Evolutionary conservation across 2,797 vertebrate genomes (phyloP), one percentile per base, ranked within the genome.

Genomic region (Neoniphon sammara): DNA sequence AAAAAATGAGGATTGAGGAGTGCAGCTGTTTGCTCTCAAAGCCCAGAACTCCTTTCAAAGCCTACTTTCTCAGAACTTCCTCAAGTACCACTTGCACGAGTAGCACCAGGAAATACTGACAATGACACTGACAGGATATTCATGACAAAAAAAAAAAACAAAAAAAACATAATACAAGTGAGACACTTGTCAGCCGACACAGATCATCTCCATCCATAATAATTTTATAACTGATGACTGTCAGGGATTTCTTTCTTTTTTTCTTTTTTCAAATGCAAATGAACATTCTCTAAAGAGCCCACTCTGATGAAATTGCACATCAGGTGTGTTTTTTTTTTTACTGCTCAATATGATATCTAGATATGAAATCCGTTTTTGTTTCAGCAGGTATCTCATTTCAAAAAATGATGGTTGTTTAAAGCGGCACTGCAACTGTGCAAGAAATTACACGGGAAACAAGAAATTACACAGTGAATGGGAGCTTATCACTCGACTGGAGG

Each of bases 11-110:
- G 84, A 82, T 76, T 80, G 87, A 90, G 77, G 83, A 88, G 83
- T 82, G 88, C 93, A 95, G 94, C 94, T 95, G 94, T 91, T 81
- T 86, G 91, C 85, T 92, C 93, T 94, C 87, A 25, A 91, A 83
- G 74, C 80, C 76, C 71, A 75, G 65, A 86, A 83, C 75, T 85
- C 75, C 75, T 88, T 90, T 90, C 81, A 91, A 60, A 55, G 63
- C 66, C 81, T 21, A 80, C 73, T 89, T 91, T 89, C 88, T 89
- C 74, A 82, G 78, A 92, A 93, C 90, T 93, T 92, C 86, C 92
- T 93, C 69, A 74, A 94, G 91, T 69, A 90, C 85, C 90, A 91
- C 86, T 94, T 82, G 87, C 87, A 90, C 84, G 71, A 78, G 68
- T 85, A 86, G 85, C 83, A 84, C 84, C 90, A 90, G 92, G 92